phyloP scores from a whole-genome alignment of 2,888 invertebrate species.

The Ctena decussata region DNA sequence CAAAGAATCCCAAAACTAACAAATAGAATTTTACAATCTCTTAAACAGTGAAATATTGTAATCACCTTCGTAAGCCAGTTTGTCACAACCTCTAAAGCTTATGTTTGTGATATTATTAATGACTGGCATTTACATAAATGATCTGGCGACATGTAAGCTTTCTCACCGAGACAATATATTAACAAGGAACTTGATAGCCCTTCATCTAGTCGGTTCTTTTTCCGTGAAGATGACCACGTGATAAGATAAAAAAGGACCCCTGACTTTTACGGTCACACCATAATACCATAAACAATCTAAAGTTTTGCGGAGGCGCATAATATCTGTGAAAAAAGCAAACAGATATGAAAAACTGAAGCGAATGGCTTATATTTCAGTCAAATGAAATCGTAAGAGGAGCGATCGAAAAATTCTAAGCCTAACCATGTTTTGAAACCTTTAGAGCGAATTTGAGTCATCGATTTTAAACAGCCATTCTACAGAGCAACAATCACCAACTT shows the following conservation, averaged over 20 bases:
- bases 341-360: no score
- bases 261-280: no score
- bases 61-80: neutral
- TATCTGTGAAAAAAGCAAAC: no score
- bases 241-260: neutral
- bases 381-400: no score
- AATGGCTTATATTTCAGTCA: no score
- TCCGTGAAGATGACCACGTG: neutral
- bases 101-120: neutral
- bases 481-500: no score
- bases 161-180: neutral
- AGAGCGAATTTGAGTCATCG: no score
- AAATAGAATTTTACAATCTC: neutral
- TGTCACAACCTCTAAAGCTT: neutral
- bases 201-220: neutral
- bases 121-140: neutral
- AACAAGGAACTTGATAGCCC: neutral
- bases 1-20: neutral
- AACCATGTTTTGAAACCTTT: no score
- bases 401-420: no score
- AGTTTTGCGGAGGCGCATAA: no score
- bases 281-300: no score
- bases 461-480: no score
- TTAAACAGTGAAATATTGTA: neutral
- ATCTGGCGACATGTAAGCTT: neutral